phyloP scores from a whole-genome alignment of 2,797 vertebrate species.

The Stomatorhinus walkeri region DNA sequence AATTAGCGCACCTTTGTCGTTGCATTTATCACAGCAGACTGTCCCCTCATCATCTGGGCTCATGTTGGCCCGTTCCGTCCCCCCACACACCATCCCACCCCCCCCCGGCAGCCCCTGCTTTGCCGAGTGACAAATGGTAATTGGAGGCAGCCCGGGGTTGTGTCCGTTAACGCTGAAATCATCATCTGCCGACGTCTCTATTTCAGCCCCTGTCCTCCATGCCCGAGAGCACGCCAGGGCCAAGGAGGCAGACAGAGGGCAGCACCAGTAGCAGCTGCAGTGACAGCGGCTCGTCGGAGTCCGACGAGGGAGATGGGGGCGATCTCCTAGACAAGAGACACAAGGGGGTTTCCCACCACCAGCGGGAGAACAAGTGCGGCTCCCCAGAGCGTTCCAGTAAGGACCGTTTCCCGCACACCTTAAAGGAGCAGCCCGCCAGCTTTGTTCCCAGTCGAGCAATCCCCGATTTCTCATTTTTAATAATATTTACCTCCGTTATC shows the following conservation, averaged over 20 bases:
- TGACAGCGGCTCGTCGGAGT: constrained; percentile 69
- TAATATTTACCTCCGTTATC: constrained; percentile 21
- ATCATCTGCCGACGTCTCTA: constrained; percentile 1
- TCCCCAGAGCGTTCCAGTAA: constrained; percentile 80
- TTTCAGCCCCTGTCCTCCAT: constrained; percentile 78
- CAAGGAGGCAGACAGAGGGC: constrained; percentile 64
- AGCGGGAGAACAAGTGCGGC: constrained; percentile 68
- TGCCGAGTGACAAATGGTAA: constrained; percentile 54
- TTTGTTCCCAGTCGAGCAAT: constrained; percentile 1
- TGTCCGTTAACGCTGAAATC: constrained; percentile 38
- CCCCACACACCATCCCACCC: background rate
- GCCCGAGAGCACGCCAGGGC: constrained; percentile 77
- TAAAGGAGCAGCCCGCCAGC: constrained; percentile 27
- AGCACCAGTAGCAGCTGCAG: constrained; percentile 73
- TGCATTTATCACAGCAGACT: constrained; percentile 39
- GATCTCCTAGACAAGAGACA: constrained; percentile 62
- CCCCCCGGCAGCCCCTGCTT: constrained; percentile 40
- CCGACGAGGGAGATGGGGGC: constrained; percentile 63
- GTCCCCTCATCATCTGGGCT: constrained; percentile 25
- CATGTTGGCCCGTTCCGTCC: constrained; percentile 13
- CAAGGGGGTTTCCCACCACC: constrained; percentile 75
- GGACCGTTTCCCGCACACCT: constrained; percentile 28
- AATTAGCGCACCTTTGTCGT: constrained; percentile 40
- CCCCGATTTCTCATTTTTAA: background rate
- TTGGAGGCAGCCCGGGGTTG: constrained; percentile 44